phyloP scores from a whole-genome alignment of 2,888 invertebrate genomes.

The Tiliacea aurago region DNA sequence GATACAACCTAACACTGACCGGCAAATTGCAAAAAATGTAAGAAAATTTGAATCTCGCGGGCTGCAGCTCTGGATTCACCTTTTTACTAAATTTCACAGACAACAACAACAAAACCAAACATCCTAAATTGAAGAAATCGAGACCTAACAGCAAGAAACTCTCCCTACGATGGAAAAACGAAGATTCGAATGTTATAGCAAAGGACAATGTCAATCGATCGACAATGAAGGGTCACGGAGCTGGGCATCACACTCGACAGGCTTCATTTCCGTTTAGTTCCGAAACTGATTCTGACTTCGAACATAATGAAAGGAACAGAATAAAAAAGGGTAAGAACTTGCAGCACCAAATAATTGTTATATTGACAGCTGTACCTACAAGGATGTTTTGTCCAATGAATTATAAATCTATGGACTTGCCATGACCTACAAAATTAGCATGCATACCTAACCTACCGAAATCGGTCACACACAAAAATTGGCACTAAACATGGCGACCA shows the following conservation, averaged over 20 bases:
- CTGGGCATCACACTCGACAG: neutral
- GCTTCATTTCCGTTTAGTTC: neutral
- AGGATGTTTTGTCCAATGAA: no score
- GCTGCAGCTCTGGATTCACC: no score
- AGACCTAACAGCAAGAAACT: neutral
- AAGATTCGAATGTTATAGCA: neutral
- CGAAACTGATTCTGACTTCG: neutral
- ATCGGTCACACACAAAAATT: no score
- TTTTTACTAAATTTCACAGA: neutral
- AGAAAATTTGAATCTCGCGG: no score
- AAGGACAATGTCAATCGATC: neutral
- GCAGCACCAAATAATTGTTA: conserved; percentile 12
- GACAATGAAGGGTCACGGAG: neutral
- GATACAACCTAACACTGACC: no score
- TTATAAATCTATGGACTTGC: no score
- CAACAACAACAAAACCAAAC: neutral
- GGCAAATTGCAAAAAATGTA: no score
- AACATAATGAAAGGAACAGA: neutral
- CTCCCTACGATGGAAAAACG: neutral
- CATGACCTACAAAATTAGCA: no score
- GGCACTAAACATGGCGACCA: no score
- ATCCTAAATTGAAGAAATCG: neutral
- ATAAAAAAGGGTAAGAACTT: conserved; percentile 4
- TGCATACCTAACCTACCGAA: no score
- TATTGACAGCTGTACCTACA: no score